phyloP scores from a whole-genome alignment of 1,140 invertebrate species.

The Halesus radiatus region DNA sequence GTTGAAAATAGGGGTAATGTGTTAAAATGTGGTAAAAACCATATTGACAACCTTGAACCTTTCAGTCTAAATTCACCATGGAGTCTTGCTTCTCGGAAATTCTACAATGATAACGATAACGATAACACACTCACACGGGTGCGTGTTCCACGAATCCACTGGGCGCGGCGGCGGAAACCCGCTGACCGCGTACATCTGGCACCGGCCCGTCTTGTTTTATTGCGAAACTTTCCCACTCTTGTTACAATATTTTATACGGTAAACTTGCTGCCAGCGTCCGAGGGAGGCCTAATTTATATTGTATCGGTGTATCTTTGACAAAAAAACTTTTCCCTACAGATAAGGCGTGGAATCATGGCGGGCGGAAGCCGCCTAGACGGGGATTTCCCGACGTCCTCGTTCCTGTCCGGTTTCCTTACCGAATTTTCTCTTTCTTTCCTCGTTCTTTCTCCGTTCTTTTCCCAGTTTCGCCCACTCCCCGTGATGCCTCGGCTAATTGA shows the following conservation, averaged over 20 bases:
- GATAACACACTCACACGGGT: neutral
- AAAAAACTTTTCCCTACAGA: constrained; percentile 51
- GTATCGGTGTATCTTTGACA: constrained; percentile 58
- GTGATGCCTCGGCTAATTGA: constrained; percentile 51
- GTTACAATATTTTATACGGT: constrained; percentile 24
- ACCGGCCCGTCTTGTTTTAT: constrained; percentile 54
- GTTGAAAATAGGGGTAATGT: too few relatives aligned
- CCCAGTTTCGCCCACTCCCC: neutral
- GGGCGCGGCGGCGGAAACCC: neutral
- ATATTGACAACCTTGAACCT: too few relatives aligned
- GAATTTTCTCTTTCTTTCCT: too few relatives aligned
- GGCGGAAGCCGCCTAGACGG: constrained; percentile 54
- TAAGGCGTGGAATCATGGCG: constrained; percentile 52
- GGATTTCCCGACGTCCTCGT: constrained; percentile 51
- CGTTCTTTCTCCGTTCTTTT: neutral
- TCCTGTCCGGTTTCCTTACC: too few relatives aligned
- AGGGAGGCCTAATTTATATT: constrained; percentile 57
- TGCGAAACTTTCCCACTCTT: constrained; percentile 54
- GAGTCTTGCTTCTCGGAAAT: too few relatives aligned
- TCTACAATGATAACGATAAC: too few relatives aligned
- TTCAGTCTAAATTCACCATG: too few relatives aligned
- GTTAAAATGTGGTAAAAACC: too few relatives aligned
- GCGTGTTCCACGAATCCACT: constrained; percentile 15
- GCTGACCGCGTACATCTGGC: constrained; percentile 53
- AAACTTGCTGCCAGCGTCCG: constrained; percentile 13